Percentiles rank a stretch among this genome's conserved stretches.
These are phyloP conservation scores for Clepsis dumicolana DNA, from an alignment of 2,888 invertebrate species.

Conservation along the genomic window DNA sequence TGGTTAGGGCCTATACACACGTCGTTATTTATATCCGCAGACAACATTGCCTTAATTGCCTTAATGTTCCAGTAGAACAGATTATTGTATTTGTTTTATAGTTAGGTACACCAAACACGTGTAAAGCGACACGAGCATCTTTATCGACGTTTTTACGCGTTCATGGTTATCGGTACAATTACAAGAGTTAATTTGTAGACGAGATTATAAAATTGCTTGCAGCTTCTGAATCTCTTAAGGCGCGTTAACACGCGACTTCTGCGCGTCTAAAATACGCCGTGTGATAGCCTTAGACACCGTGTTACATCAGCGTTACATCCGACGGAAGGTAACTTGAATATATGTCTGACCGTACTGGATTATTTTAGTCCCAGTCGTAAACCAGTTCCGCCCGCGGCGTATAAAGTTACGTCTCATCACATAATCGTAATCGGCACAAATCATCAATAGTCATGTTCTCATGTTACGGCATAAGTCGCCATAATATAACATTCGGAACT, in stretches of 20 bases:
- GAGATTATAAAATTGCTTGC: neutral
- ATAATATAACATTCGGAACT: constrained; percentile 41
- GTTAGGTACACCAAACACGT: too few species aligned
- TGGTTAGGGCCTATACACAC: constrained; percentile 2
- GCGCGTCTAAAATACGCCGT: neutral
- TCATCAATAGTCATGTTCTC: constrained; percentile 60
- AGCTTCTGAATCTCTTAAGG: neutral
- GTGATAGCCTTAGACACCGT: neutral
- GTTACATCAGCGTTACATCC: constrained; percentile 22
- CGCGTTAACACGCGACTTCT: neutral
- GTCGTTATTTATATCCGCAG: neutral
- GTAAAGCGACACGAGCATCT: too few species aligned
- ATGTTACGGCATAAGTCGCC: constrained; percentile 54
- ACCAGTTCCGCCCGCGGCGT: constrained; percentile 59
- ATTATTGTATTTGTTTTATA: too few species aligned
- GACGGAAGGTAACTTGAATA: constrained; percentile 28
- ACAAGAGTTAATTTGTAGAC: too few species aligned
- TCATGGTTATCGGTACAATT: neutral
- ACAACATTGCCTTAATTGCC: neutral
- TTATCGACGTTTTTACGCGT: too few species aligned
- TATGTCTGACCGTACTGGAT: constrained; percentile 30
- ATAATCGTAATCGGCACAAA: constrained; percentile 66
- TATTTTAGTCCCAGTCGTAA: constrained; percentile 46
- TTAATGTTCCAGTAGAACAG: too few species aligned
- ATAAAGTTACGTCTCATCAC: constrained; percentile 67